Evolutionary conservation across 2,797 vertebrate genomes (phyloP).

Genomic region (Crenuchus spilurus): DNA sequence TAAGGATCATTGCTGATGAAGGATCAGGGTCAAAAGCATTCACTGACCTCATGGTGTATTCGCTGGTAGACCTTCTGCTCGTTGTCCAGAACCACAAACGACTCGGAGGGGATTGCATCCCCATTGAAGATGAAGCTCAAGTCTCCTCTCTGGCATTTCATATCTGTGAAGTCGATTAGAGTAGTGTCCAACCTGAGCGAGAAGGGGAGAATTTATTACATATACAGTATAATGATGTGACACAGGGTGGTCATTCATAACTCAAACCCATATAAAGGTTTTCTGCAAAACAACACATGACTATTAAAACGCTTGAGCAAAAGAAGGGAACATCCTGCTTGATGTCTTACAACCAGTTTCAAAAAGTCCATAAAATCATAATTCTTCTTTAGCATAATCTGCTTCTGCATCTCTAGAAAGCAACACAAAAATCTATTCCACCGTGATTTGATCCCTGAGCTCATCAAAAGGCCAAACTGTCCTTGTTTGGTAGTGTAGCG

Average conservation of each 20-base stretch:
- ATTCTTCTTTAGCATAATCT: too few relatives aligned
- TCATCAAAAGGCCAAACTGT: not conserved
- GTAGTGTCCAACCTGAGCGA: slow-evolving; percentile 92
- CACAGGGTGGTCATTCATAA: not conserved
- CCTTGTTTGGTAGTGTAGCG: too few relatives aligned
- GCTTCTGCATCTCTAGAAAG: not conserved
- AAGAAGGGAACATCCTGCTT: too few relatives aligned
- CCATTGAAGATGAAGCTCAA: slow-evolving; percentile 98
- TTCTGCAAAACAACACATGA: not conserved
- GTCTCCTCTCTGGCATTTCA: slow-evolving; percentile 99
- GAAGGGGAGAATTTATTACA: not conserved
- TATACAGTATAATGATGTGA: not conserved
- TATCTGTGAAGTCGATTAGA: slow-evolving; percentile 98
- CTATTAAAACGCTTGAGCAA: too few relatives aligned
- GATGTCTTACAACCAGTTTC: too few relatives aligned
- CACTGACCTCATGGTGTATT: slow-evolving; percentile 93
- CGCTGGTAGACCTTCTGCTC: slow-evolving; percentile 98
- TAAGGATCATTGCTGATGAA: not conserved
- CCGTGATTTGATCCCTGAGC: not conserved
- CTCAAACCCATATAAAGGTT: too few relatives aligned
- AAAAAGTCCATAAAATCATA: too few relatives aligned
- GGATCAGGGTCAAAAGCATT: not conserved
- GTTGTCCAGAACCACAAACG: slow-evolving; percentile 98
- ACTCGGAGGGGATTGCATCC: slow-evolving; percentile 91
- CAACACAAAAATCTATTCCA: too few relatives aligned